Evolutionary conservation across 2,888 invertebrate species (phyloP), one percentile per base, ranked within the genome.

Genomic region (Heterodera filipjevi): DNA sequence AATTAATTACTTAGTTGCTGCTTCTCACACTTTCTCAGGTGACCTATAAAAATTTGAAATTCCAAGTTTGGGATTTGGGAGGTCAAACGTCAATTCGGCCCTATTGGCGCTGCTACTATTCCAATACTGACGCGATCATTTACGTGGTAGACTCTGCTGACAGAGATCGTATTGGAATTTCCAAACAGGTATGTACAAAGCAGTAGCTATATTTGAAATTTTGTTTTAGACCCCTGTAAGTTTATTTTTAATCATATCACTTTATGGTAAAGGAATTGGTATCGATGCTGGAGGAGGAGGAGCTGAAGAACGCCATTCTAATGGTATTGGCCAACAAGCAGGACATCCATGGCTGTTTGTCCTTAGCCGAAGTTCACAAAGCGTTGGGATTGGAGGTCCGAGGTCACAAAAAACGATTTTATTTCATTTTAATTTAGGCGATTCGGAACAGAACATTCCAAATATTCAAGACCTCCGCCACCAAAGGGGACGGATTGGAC

Each of bases 91-190:
- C 96, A 92, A 98, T 98, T 74, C 85, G 88, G 91, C 98, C 98
- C 0, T 99, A 99, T 90, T 99, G 99, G 99, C 93, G 99, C 90
- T 99, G 98, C 92, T 99, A 99, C 91, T 99, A 96, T 90, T 96
- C 97, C 85, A 99, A 99, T 91, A 99, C 99, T 90, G 99, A 99
- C 92, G 99, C 99, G 89, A 97, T 99, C 88, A 98, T 99, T 89
- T 99, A 99, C 91, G 99, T 99, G 77, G 87, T 87, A 12, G 99
- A 99, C 91, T 98, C 97, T 72, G 97, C 96, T 78, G 99, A 99
- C 91, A 93, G 95, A 90, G 99, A 99, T 92, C 92, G 99, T 91
- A 96, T 99, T 92, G 96, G 96, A 86, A 96, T 98, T 91, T 96
- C 97, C 84, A 98, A 97, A 92, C 96, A 97, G 91, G 84, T 86